phyloP scores from a whole-genome alignment of 2,888 invertebrate species.

The Hoplodrina blanda region DNA sequence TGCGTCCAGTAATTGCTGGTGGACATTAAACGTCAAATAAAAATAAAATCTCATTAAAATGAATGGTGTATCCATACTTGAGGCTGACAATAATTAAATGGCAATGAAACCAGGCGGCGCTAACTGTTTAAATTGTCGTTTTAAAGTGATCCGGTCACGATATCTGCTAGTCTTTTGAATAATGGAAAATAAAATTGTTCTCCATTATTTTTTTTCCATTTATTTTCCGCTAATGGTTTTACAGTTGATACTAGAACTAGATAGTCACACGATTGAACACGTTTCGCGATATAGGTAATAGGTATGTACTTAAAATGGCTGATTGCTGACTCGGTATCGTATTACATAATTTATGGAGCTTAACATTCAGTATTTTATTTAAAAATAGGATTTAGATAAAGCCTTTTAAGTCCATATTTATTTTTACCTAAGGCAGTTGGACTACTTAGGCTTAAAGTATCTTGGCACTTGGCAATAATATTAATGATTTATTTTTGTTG shows the following conservation, averaged over 20 bases:
- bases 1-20: constrained; percentile 43
- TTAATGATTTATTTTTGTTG: constrained; percentile 38
- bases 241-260: constrained; percentile 7
- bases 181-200: constrained; percentile 33
- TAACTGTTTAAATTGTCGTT: constrained; percentile 35
- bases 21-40: constrained; percentile 50
- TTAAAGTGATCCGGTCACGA: constrained; percentile 61
- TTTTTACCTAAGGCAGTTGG: constrained; percentile 14
- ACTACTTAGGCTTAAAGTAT: not conserved
- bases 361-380: constrained; percentile 29
- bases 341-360: constrained; percentile 38
- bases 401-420: constrained; percentile 22
- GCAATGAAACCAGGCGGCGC: constrained; percentile 23
- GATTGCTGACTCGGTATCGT: constrained; percentile 28
- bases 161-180: constrained; percentile 42
- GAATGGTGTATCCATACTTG: constrained; percentile 43
- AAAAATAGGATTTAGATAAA: constrained; percentile 32
- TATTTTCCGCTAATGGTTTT: constrained; percentile 10
- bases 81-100: constrained; percentile 44
- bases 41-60: constrained; percentile 52
- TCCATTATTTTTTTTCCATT: constrained; percentile 26
- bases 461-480: constrained; percentile 10
- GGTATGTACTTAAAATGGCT: constrained; percentile 15
- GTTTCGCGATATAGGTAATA: constrained; percentile 27
- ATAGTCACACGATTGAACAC: constrained; percentile 29